phyloP scores from a whole-genome alignment of 2,888 invertebrate species.

The Loripinus fragilis region DNA sequence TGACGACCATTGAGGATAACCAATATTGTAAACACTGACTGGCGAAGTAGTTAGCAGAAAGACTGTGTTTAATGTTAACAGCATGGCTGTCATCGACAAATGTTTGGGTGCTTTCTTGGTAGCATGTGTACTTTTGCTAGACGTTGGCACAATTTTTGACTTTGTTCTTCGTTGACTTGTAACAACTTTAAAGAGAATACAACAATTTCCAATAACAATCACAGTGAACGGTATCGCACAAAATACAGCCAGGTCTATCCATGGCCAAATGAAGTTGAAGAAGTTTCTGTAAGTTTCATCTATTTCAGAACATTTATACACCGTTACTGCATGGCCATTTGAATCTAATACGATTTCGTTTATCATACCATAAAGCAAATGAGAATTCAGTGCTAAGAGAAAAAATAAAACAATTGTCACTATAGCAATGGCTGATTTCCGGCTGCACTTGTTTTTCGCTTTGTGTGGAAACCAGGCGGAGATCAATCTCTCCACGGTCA shows the following conservation, averaged over 20 bases:
- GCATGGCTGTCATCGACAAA: slow-evolving; percentile 72
- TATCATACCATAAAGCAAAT: slow-evolving; percentile 66
- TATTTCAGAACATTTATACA: slow-evolving; percentile 47
- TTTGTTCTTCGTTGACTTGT: slow-evolving; percentile 51
- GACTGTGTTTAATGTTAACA: slow-evolving; percentile 69
- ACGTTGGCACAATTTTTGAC: not conserved
- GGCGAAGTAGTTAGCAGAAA: slow-evolving; percentile 71
- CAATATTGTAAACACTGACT: slow-evolving; percentile 67
- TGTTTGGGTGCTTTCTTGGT: slow-evolving; percentile 22
- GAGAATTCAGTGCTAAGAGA: slow-evolving; percentile 64
- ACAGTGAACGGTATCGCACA: slow-evolving; percentile 72
- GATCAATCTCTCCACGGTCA: slow-evolving; percentile 74
- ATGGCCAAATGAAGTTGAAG: slow-evolving; percentile 67
- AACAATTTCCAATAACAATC: slow-evolving; percentile 70
- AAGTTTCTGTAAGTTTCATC: slow-evolving; percentile 56
- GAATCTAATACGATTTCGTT: slow-evolving; percentile 13
- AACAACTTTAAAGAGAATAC: slow-evolving; percentile 68
- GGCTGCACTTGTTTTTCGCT: slow-evolving; percentile 64
- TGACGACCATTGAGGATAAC: slow-evolving; percentile 52
- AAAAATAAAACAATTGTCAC: slow-evolving; percentile 49
- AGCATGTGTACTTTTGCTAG: not conserved
- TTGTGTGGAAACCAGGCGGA: slow-evolving; percentile 72
- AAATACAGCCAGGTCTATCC: slow-evolving; percentile 75
- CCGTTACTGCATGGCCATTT: not conserved
- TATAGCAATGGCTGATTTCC: slow-evolving; percentile 45